A percentile compares a stretch with the other conserved stretches of the same genome.
phyloP scores from a whole-genome alignment of 1,140 invertebrate genomes.

The Eurosta solidaginis region DNA sequence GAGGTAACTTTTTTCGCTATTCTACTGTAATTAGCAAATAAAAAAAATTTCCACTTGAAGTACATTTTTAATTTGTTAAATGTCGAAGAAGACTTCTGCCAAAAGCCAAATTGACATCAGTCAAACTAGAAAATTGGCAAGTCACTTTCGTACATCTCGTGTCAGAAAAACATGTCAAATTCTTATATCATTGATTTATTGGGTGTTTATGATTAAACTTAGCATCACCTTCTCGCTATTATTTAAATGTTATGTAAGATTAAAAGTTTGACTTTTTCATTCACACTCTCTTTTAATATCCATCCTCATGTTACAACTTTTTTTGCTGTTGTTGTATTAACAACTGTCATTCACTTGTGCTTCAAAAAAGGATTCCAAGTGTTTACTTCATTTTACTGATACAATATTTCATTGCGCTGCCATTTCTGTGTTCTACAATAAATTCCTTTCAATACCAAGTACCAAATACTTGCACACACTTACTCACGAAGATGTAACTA shows the following conservation, averaged over 20 bases:
- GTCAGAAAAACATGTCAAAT: background rate
- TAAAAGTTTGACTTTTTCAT: background rate
- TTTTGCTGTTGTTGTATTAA: constrained; percentile 9
- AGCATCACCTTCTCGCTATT: background rate
- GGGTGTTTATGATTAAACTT: constrained; percentile 10
- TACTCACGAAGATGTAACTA: no score
- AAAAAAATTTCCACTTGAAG: no score
- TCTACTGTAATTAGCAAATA: no score
- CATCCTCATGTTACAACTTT: background rate
- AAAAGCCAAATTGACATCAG: background rate
- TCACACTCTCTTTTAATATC: background rate
- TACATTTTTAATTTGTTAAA: background rate
- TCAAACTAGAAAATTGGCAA: background rate
- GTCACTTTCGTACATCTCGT: background rate
- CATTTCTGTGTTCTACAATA: background rate
- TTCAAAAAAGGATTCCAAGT: background rate
- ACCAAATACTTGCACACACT: no score
- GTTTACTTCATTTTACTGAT: background rate
- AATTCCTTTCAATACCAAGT: no score
- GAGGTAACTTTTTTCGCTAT: no score
- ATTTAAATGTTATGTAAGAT: background rate
- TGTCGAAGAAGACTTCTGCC: background rate
- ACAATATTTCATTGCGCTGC: background rate
- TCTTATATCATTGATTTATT: constrained; percentile 3
- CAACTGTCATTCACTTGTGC: background rate